phyloP scores from a whole-genome alignment of 1,140 invertebrate genomes.

The Holotrichia oblita region DNA sequence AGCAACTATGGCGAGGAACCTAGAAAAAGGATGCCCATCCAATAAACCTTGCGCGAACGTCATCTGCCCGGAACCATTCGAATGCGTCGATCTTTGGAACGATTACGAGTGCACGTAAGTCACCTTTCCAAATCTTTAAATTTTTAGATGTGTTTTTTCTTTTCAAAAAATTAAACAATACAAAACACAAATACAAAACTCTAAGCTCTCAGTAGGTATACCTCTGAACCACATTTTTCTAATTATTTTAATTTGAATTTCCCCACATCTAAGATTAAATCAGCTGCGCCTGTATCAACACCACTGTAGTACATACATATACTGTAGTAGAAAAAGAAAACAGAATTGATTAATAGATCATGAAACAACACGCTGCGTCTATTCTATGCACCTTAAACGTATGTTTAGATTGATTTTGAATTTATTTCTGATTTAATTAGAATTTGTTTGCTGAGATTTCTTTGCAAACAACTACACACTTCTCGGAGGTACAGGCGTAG shows the following conservation, averaged over 20 bases:
- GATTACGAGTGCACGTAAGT: constrained; percentile 97
- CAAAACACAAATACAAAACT: too few species aligned
- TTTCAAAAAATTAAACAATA: too few species aligned
- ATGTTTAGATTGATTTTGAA: neutral
- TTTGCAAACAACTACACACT: neutral
- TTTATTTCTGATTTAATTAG: neutral
- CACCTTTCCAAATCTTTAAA: neutral
- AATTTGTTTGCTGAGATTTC: constrained; percentile 7
- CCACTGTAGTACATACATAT: neutral
- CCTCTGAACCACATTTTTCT: neutral
- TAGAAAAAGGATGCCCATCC: constrained; percentile 90
- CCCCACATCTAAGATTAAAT: constrained; percentile 37
- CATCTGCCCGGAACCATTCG: constrained; percentile 91
- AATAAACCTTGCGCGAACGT: constrained; percentile 94
- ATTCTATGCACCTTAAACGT: neutral
- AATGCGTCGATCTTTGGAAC: constrained; percentile 96
- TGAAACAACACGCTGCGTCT: neutral
- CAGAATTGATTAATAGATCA: neutral
- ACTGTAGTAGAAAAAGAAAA: neutral
- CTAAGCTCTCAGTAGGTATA: too few species aligned
- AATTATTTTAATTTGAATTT: constrained; percentile 5
- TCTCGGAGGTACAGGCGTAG: neutral
- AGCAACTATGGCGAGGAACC: constrained; percentile 89
- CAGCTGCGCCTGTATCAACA: neutral
- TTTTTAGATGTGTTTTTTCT: too few species aligned